These are phyloP conservation scores for Pheosia gnoma DNA, from an alignment of 2,888 invertebrate genomes.

Conservation along the genomic window DNA sequence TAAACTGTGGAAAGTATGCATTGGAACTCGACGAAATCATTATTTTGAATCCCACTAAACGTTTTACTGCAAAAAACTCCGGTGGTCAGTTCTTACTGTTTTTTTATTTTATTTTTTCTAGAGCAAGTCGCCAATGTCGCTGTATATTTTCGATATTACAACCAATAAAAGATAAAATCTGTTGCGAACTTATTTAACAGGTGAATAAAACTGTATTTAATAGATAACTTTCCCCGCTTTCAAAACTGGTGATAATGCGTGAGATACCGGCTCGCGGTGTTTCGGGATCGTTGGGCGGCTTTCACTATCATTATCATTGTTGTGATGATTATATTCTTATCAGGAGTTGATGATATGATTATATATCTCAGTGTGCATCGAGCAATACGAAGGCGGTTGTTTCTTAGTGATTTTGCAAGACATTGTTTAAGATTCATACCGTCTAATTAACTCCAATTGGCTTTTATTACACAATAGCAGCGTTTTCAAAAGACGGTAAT, in stretches of 20 bases:
- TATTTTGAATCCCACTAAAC: background rate
- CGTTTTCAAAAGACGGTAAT: too few species aligned
- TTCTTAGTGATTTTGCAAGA: too few species aligned
- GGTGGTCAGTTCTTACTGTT: background rate
- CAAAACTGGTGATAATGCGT: slow-evolving; percentile 71
- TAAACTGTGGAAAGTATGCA: too few species aligned
- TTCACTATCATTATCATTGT: slow-evolving; percentile 70
- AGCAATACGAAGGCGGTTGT: too few species aligned
- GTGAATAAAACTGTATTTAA: slow-evolving; percentile 43
- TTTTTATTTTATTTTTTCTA: background rate
- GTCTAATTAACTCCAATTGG: too few species aligned
- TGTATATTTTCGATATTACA: background rate
- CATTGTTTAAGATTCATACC: too few species aligned
- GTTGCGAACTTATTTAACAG: slow-evolving; percentile 17
- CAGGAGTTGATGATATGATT: slow-evolving; percentile 21
- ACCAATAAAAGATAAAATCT: slow-evolving; percentile 23
- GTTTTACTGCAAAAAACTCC: background rate
- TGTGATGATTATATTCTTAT: slow-evolving; percentile 68
- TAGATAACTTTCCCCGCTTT: slow-evolving; percentile 67
- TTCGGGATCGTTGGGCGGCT: slow-evolving; percentile 66
- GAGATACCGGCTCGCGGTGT: slow-evolving; percentile 62
- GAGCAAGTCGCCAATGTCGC: background rate
- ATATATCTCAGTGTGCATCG: too few species aligned
- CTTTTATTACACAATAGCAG: too few species aligned
- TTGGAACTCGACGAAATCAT: background rate